phyloP scores from a whole-genome alignment of 2,888 invertebrate species.

The Stictocephala bisonia region DNA sequence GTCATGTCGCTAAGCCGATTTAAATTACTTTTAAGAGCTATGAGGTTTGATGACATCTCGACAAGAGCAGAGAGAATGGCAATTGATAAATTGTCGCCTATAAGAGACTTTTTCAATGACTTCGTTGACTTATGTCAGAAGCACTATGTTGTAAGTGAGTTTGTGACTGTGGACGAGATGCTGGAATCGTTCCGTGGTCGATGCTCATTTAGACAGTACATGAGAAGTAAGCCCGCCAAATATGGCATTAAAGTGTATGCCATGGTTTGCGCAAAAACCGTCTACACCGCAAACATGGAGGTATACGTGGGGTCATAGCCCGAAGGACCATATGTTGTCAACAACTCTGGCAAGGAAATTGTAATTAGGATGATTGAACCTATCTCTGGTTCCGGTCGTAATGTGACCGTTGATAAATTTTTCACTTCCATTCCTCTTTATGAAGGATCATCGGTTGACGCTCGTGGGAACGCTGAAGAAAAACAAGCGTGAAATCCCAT shows the following conservation, averaged over 20 bases:
- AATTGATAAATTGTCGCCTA: neutral
- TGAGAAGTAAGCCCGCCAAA: slow-evolving; percentile 14
- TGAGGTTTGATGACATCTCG: too few relatives aligned
- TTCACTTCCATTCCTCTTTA: slow-evolving; percentile 1
- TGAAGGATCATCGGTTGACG: slow-evolving; percentile 16
- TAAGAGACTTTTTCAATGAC: neutral
- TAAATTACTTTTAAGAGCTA: neutral
- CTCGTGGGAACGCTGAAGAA: slow-evolving; percentile 11
- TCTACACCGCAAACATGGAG: slow-evolving; percentile 3
- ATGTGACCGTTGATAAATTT: too few relatives aligned
- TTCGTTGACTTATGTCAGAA: too few relatives aligned
- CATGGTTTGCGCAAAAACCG: neutral
- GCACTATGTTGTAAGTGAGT: too few relatives aligned
- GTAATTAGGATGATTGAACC: slow-evolving; percentile 15
- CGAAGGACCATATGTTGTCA: slow-evolving; percentile 9
- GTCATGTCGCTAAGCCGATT: neutral
- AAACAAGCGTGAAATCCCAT: slow-evolving; percentile 22
- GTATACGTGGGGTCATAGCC: neutral
- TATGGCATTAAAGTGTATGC: slow-evolving; percentile 21
- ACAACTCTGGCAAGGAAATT: slow-evolving; percentile 15
- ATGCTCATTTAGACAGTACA: slow-evolving; percentile 5
- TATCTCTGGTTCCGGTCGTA: slow-evolving; percentile 2
- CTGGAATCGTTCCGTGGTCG: slow-evolving; percentile 12
- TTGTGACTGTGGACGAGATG: slow-evolving; percentile 3
- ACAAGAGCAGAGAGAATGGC: too few relatives aligned